A percentile compares a stretch with the other conserved stretches of the same genome.
These are phyloP conservation scores for Chrysogorgia sp. DNA, from an alignment of 92 coral and sea anemone genomes.

Conservation along the genomic window DNA sequence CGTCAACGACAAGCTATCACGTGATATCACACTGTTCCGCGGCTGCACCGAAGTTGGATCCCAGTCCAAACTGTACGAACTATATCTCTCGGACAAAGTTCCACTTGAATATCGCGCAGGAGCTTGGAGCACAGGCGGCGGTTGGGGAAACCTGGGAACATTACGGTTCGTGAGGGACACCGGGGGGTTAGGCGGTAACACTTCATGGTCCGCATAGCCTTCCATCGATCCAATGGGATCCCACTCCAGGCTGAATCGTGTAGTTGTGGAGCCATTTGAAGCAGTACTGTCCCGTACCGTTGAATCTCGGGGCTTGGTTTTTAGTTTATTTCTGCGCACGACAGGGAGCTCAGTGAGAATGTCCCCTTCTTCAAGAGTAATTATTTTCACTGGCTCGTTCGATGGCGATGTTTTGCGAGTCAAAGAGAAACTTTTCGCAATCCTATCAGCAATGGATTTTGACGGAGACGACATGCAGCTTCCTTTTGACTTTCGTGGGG, in stretches of 20 bases:
- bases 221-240: slow-evolving; percentile 81
- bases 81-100: slow-evolving; percentile 68
- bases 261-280: slow-evolving; percentile 60
- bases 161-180: neutral
- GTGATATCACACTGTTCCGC: slow-evolving; percentile 89
- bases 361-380: slow-evolving; percentile 82
- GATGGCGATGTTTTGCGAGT: slow-evolving; percentile 50
- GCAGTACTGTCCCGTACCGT: slow-evolving; percentile 60
- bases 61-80: slow-evolving; percentile 97
- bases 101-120: slow-evolving; percentile 56
- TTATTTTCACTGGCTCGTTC: slow-evolving; percentile 43
- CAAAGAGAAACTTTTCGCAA: slow-evolving; percentile 66
- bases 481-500: slow-evolving; percentile 68
- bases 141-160: slow-evolving; percentile 56
- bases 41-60: slow-evolving; percentile 99
- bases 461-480: slow-evolving; percentile 40
- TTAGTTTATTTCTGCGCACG: slow-evolving; percentile 75
- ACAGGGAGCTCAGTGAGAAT: slow-evolving; percentile 82
- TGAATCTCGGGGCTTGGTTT: slow-evolving; percentile 47
- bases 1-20: slow-evolving; percentile 68
- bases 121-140: slow-evolving; percentile 54
- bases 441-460: slow-evolving; percentile 65
- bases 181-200: slow-evolving; percentile 92
- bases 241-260: slow-evolving; percentile 90
- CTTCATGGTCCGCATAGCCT: slow-evolving; percentile 78